Evolutionary conservation across 2,797 vertebrate species (phyloP).

Genomic region (Lutjanus argentimaculatus): DNA sequence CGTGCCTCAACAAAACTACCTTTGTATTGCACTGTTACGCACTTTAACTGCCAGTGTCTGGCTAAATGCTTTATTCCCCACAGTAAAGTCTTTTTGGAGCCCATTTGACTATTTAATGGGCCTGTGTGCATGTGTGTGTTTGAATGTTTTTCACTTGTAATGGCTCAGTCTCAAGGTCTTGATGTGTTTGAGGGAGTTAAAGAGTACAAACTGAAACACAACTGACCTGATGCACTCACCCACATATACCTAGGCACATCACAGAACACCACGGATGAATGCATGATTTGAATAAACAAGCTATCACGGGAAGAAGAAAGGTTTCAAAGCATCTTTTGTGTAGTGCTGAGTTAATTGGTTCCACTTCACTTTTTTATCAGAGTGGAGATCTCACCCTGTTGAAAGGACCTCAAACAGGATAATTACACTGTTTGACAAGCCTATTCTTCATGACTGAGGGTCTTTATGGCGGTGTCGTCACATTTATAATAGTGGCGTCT

Average conservation of each 20-base stretch:
- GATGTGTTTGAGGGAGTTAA: constrained; percentile 13
- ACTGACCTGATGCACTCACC: constrained; percentile 32
- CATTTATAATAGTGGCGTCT: constrained; percentile 16
- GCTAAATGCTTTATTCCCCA: constrained; percentile 70
- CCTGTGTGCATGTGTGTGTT: constrained; percentile 30
- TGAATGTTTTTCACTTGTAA: constrained; percentile 12
- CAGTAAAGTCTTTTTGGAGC: constrained; percentile 50
- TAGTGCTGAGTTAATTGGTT: constrained; percentile 39
- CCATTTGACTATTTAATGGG: constrained; percentile 59
- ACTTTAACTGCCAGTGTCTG: constrained; percentile 60
- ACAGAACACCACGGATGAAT: constrained; percentile 7
- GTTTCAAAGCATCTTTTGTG: constrained; percentile 48
- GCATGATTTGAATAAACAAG: constrained; percentile 32
- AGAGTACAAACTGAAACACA: constrained; percentile 26
- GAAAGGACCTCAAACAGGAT: constrained; percentile 48
- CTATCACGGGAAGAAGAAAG: constrained; percentile 20
- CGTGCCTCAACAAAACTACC: constrained; percentile 64
- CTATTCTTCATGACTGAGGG: constrained; percentile 19
- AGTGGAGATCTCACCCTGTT: constrained; percentile 36
- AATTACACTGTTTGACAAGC: constrained; percentile 52
- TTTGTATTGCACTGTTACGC: constrained; percentile 67
- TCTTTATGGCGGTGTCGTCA: constrained; percentile 31
- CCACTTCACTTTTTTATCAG: constrained; percentile 52
- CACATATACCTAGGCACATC: background rate
- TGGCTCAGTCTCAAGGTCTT: constrained; percentile 19